Conservation (phyloP, 1,140 invertebrate species). For the Drosophila jambulina region DNA sequence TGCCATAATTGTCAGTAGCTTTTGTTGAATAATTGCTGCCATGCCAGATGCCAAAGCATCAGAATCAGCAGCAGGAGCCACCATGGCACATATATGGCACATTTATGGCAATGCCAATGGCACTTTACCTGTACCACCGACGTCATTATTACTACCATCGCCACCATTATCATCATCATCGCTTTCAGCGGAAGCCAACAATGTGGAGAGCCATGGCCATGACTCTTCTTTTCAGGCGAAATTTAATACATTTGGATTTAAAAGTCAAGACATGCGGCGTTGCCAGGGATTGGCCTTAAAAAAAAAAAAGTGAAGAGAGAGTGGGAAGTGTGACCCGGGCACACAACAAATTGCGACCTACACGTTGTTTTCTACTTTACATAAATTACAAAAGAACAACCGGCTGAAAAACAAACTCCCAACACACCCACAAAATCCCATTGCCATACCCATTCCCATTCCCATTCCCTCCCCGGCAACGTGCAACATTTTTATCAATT, state of each 20-base stretch:
- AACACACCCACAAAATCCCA: slow-evolving; percentile 47
- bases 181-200: slow-evolving; percentile 41
- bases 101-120: slow-evolving; percentile 61
- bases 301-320: background rate
- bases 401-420: slow-evolving; percentile 40
- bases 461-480: slow-evolving; percentile 56
- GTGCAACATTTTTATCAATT: slow-evolving; percentile 82
- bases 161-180: slow-evolving; percentile 23
- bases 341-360: slow-evolving; percentile 79
- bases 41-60: slow-evolving; percentile 73
- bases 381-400: slow-evolving; percentile 77
- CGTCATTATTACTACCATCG: slow-evolving; percentile 32
- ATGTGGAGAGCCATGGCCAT: slow-evolving; percentile 45
- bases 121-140: slow-evolving; percentile 45
- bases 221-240: slow-evolving; percentile 53
- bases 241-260: slow-evolving; percentile 84
- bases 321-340: slow-evolving; percentile 55
- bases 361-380: slow-evolving; percentile 78
- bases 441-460: slow-evolving; percentile 15
- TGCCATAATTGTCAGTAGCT: slow-evolving; percentile 82
- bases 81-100: slow-evolving; percentile 18
- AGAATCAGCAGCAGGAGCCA: slow-evolving; percentile 10
- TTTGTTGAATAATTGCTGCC: slow-evolving; percentile 82
- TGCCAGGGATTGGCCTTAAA: slow-evolving; percentile 56
- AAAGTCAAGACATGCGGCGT: slow-evolving; percentile 81